Evolutionary conservation across 2,113 vertebrate genomes (phyloP).

Genomic region (Seriola aureovittata): DNA sequence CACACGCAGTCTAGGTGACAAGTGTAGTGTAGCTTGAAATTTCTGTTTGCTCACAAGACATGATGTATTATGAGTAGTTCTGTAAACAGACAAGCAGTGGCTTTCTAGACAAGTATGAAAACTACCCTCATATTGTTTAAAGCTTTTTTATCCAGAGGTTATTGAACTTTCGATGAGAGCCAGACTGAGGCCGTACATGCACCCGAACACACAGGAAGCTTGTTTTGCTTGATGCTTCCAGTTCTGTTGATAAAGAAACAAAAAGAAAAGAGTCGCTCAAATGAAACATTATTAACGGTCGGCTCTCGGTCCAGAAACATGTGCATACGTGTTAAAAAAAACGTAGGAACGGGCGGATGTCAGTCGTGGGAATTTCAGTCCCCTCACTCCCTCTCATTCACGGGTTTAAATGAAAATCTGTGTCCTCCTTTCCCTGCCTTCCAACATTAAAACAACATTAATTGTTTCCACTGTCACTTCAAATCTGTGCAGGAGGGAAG

Average conservation of each 20-base stretch:
- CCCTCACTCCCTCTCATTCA: constrained; percentile 60
- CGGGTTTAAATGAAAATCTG: constrained; percentile 67
- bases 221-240: constrained; percentile 60
- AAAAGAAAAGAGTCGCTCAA: constrained; percentile 19
- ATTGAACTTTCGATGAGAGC: constrained; percentile 56
- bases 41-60: constrained; percentile 45
- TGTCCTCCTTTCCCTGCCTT: constrained; percentile 51
- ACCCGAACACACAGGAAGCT: constrained; percentile 66
- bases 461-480: constrained; percentile 70
- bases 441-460: constrained; percentile 73
- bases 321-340: constrained; percentile 51
- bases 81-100: constrained; percentile 62
- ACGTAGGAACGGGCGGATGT: constrained; percentile 57
- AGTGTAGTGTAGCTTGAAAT: constrained; percentile 37
- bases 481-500: constrained; percentile 72
- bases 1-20: constrained; percentile 14
- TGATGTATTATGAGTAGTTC: constrained; percentile 64
- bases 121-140: constrained; percentile 63
- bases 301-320: constrained; percentile 32
- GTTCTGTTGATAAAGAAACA: constrained; percentile 48
- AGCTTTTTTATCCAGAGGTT: constrained; percentile 52
- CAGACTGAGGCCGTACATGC: constrained; percentile 54
- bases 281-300: constrained; percentile 40
- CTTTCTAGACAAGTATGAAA: constrained; percentile 47
- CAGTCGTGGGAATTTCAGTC: constrained; percentile 75